A percentile compares a stretch with the other conserved stretches of the same genome.
These are phyloP conservation scores for Ceyx melanurus DNA, from an alignment of 2,113 vertebrate species.

Conservation along the genomic window DNA sequence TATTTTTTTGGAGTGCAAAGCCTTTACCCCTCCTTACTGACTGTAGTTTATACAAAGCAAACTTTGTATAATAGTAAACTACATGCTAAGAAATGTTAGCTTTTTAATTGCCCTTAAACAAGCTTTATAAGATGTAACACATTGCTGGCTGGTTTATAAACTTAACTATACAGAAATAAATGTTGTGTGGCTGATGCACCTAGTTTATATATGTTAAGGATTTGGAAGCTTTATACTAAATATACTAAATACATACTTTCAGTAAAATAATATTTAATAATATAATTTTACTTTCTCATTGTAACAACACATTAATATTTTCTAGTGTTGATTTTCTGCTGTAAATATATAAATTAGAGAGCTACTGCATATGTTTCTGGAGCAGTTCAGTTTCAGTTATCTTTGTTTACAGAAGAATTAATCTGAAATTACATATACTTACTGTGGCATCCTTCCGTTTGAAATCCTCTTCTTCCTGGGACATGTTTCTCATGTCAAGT, in stretches of 20 bases:
- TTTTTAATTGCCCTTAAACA: neutral
- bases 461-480: neutral
- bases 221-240: neutral
- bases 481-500: neutral
- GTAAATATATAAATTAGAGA: neutral
- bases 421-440: neutral
- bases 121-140: neutral
- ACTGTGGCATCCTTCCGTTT: neutral
- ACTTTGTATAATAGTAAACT: neutral
- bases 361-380: neutral
- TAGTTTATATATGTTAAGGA: neutral
- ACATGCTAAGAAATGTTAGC: neutral
- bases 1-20: neutral
- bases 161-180: neutral
- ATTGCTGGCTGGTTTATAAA: neutral
- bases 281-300: neutral
- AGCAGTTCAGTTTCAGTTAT: neutral
- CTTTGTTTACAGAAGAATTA: neutral
- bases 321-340: neutral
- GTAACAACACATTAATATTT: neutral
- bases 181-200: neutral
- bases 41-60: neutral
- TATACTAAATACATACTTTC: no score
- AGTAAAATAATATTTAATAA: neutral
- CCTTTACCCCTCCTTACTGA: neutral